Base-by-base conservation (phyloP, 2,797 vertebrate species). In the Stomatorhinus walkeri region DNA sequence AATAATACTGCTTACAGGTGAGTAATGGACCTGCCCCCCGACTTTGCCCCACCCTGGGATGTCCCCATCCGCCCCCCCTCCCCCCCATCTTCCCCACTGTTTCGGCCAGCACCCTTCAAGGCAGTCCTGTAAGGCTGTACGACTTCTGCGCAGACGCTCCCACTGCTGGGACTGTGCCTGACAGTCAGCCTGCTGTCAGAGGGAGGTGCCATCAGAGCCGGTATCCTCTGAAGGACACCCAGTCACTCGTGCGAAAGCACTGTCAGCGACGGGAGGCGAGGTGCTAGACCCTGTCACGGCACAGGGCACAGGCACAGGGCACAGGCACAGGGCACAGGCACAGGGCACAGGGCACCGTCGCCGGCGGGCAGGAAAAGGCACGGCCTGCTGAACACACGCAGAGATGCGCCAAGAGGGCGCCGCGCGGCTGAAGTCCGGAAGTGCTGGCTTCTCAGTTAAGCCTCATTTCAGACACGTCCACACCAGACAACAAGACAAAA, bases 201-300 rank as follows among this genome's bases (percentile, higher is more conserved):
- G 90, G 91, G 91, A 88, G 48, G 52, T 84, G 32, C 56, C 90
- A 89, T 88, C 72, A 90, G 9, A 85, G 90, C 91, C 89, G 90
- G 91, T 90, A 91, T 89, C 89, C 87, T 22, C 9, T 87, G 88
- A 87, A 89, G 91, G 93, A 90, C 87, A 76, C 76, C 32, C 52
- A 56, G 89, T 8, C 28, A 40, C 90, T 91, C 92, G 85, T 89
- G 89, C 32, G 1, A 90, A 91, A 89, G 90, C 61, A 19, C 91
- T 89, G 91, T 90, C 93, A 92, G 90, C 90, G 90, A 90, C 90
- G 89, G 89, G 87, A 43, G 90, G 91, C 91, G 83, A 89, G 61
- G 89, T 52, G 87, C 83, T 89, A 91, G 90, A 89, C 64, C 90
- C 93, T 93, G 94, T 94, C 94, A 93, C 91, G 90, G 90, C 87